Percentiles rank a stretch among this genome's conserved stretches.
These are phyloP conservation scores for Diarsia brunnea DNA, from an alignment of 2,888 invertebrate genomes.

Conservation along the genomic window DNA sequence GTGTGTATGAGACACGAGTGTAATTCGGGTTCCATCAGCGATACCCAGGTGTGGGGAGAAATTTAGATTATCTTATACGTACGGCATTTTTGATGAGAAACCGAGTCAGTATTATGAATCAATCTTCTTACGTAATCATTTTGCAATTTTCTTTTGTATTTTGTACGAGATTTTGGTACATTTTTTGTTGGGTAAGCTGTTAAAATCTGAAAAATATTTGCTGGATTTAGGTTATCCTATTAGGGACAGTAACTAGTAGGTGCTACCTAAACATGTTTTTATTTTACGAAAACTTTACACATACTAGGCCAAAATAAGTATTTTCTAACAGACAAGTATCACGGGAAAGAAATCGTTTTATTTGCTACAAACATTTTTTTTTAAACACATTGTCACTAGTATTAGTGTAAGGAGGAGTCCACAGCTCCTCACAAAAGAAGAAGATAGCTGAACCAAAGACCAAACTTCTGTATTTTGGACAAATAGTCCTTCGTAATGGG, in stretches of 20 bases:
- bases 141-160: constrained; percentile 25
- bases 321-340: background rate
- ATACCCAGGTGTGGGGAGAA: constrained; percentile 68
- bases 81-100: constrained; percentile 64
- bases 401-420: background rate
- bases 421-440: background rate
- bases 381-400: too few relatives aligned
- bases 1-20: constrained; percentile 17
- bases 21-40: constrained; percentile 52
- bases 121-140: constrained; percentile 45
- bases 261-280: too few relatives aligned
- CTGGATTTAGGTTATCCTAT: too few relatives aligned
- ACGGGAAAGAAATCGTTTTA: background rate
- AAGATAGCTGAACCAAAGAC: background rate
- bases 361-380: background rate
- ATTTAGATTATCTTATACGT: constrained; percentile 69
- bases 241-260: background rate
- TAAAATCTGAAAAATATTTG: background rate
- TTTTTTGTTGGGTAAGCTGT: background rate
- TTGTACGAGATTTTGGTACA: background rate
- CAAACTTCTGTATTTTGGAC: background rate
- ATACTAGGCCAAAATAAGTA: too few relatives aligned
- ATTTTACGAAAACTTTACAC: too few relatives aligned
- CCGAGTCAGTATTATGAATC: constrained; percentile 43
- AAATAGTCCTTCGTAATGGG: background rate